These are phyloP conservation scores for Galerucella nymphaeae DNA, from an alignment of 2,888 invertebrate genomes.

Conservation along the genomic window DNA sequence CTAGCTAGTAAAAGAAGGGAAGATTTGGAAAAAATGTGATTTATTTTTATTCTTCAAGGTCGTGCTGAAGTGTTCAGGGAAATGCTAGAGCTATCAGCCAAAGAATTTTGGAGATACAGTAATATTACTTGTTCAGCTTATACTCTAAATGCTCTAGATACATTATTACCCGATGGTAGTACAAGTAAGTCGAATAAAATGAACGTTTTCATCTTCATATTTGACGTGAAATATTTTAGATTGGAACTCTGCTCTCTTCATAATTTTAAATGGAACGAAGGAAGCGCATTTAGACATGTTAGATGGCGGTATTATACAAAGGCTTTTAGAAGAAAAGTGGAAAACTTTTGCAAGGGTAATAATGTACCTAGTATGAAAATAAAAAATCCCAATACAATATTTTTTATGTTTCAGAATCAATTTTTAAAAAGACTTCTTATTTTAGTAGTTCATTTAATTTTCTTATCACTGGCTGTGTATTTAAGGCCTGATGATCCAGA, in stretches of 20 bases:
- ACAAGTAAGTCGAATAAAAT: slow-evolving; percentile 78
- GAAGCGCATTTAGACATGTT: slow-evolving; percentile 99
- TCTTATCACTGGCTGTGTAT: slow-evolving; percentile 91
- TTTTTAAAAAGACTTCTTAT: slow-evolving; percentile 92
- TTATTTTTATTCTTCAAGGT: slow-evolving; percentile 61
- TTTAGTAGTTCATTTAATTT: slow-evolving; percentile 86
- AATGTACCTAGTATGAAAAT: no score
- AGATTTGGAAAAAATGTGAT: no score
- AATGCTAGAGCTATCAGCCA: slow-evolving; percentile 94
- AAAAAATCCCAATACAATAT: slow-evolving; percentile 7
- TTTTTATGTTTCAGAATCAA: slow-evolving; percentile 75
- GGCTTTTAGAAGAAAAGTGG: slow-evolving; percentile 98
- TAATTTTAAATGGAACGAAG: slow-evolving; percentile 96
- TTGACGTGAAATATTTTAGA: slow-evolving; percentile 71
- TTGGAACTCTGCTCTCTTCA: slow-evolving; percentile 98
- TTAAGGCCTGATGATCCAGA: slow-evolving; percentile 80
- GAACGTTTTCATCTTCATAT: neutral
- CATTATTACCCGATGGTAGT: slow-evolving; percentile 91
- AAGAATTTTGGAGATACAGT: slow-evolving; percentile 99
- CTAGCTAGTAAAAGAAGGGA: no score
- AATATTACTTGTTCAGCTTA: slow-evolving; percentile 99
- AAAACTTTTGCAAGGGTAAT: slow-evolving; percentile 94
- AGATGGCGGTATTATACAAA: slow-evolving; percentile 97
- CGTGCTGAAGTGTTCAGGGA: slow-evolving; percentile 96
- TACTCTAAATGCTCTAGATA: slow-evolving; percentile 95